A percentile compares a stretch with the other conserved stretches of the same genome.
phyloP scores from a whole-genome alignment of 2,888 invertebrate genomes.

The Emmelina monodactyla region DNA sequence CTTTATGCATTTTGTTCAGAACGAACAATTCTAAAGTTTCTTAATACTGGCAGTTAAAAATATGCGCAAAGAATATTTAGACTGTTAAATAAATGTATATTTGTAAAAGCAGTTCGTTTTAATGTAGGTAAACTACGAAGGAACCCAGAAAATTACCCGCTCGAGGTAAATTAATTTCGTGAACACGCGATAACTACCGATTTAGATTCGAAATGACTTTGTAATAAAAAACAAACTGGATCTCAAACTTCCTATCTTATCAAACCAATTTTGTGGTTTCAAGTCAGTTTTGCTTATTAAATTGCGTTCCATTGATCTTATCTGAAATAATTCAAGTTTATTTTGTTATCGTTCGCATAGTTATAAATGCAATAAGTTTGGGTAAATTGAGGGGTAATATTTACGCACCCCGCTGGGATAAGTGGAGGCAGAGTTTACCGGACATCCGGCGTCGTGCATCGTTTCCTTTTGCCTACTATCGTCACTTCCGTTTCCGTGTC shows the following conservation, averaged over 20 bases:
- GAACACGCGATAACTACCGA: conserved; percentile 51
- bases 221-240: conserved; percentile 23
- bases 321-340: conserved; percentile 23
- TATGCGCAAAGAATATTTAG: too few species aligned
- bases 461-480: conserved; percentile 48
- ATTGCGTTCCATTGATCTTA: conserved; percentile 28
- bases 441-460: conserved; percentile 56
- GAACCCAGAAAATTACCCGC: conserved; percentile 32
- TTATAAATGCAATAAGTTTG: neutral
- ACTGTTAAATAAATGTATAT: too few species aligned
- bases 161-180: conserved; percentile 48
- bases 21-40: too few species aligned
- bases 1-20: too few species aligned
- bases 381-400: conserved; percentile 11
- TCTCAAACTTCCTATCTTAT: conserved; percentile 29
- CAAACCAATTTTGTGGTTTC: conserved; percentile 37
- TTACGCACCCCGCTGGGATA: conserved; percentile 49
- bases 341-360: neutral
- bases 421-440: conserved; percentile 52
- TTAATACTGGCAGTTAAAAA: too few species aligned
- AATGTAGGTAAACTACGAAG: too few species aligned
- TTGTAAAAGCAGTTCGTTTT: too few species aligned
- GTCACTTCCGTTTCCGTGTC: conserved; percentile 52
- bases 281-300: conserved; percentile 37
- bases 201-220: conserved; percentile 44